These are phyloP conservation scores for Porites lutea DNA, from an alignment of 64 coral and sea anemone genomes.

Conservation along the genomic window DNA sequence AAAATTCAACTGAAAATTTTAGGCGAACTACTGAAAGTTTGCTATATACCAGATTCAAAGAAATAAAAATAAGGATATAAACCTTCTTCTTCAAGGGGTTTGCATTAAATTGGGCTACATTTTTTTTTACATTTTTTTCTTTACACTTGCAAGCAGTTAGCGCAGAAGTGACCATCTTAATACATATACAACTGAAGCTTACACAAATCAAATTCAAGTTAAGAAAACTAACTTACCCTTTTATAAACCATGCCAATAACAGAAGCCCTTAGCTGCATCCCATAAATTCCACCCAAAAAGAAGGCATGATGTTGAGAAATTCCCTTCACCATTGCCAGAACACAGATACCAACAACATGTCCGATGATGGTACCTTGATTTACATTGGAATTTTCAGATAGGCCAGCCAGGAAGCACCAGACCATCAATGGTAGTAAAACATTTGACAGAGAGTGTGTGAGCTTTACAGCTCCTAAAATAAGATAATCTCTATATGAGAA, in stretches of 20 bases:
- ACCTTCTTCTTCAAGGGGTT: too few species aligned
- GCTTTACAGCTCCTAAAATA: background rate
- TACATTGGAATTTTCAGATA: background rate
- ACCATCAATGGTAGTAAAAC: conserved; percentile 5
- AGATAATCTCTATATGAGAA: conserved; percentile 1
- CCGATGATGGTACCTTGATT: background rate
- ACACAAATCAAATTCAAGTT: background rate
- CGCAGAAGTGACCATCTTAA: too few species aligned
- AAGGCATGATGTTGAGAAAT: conserved; percentile 32
- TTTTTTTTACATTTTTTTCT: too few species aligned
- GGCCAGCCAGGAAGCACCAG: background rate
- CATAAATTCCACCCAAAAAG: conserved; percentile 19
- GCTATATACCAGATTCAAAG: too few species aligned
- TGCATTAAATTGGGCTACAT: too few species aligned
- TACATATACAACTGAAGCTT: background rate
- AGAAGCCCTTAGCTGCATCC: conserved; percentile 8
- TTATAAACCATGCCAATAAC: conserved; percentile 48
- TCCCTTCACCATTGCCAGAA: background rate
- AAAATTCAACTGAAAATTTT: too few species aligned
- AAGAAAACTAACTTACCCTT: background rate
- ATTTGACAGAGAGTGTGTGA: background rate
- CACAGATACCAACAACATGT: background rate
- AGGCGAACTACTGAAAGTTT: too few species aligned
- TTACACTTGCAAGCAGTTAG: too few species aligned
- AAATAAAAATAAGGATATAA: too few species aligned